A percentile compares a stretch with the other conserved stretches of the same genome.
Conservation (phyloP, 2,888 invertebrate species). For the Lasioglossum pauxillum region DNA sequence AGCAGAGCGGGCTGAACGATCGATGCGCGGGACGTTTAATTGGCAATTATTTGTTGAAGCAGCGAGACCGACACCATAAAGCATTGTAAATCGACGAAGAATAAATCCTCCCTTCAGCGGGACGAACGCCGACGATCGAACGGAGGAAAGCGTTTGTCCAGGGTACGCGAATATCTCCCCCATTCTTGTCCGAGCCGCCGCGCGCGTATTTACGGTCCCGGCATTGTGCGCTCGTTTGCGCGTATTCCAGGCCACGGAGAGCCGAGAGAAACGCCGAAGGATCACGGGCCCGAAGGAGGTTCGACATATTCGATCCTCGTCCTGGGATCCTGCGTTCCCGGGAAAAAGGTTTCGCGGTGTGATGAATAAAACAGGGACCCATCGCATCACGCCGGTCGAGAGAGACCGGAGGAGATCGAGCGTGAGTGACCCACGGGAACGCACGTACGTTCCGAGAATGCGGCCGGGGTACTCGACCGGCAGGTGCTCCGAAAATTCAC, state of each 20-base stretch:
- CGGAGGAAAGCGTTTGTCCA: slow-evolving; percentile 45
- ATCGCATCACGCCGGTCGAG: neutral
- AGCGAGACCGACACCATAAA: slow-evolving; percentile 79
- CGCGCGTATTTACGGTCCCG: slow-evolving; percentile 38
- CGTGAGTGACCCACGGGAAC: slow-evolving; percentile 19
- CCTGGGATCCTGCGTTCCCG: slow-evolving; percentile 45
- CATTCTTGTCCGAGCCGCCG: slow-evolving; percentile 17
- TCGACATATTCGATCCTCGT: slow-evolving; percentile 54
- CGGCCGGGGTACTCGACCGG: neutral
- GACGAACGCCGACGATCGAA: slow-evolving; percentile 51
- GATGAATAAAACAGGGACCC: slow-evolving; percentile 59
- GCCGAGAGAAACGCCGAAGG: slow-evolving; percentile 38
- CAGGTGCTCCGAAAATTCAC: slow-evolving; percentile 3
- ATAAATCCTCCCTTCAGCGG: slow-evolving; percentile 77
- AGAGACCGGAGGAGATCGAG: slow-evolving; percentile 7
- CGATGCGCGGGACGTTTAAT: slow-evolving; percentile 78
- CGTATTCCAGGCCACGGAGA: slow-evolving; percentile 22
- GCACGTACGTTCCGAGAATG: slow-evolving; percentile 2
- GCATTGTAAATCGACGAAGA: slow-evolving; percentile 78
- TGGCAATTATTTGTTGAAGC: slow-evolving; percentile 81
- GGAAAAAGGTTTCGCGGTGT: slow-evolving; percentile 43
- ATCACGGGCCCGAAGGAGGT: slow-evolving; percentile 21
- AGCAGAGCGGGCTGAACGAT: slow-evolving; percentile 64
- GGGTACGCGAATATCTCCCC: slow-evolving; percentile 43
- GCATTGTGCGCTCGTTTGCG: slow-evolving; percentile 53